phyloP scores from a whole-genome alignment of 2,113 vertebrate species.

The Jacana jacana region DNA sequence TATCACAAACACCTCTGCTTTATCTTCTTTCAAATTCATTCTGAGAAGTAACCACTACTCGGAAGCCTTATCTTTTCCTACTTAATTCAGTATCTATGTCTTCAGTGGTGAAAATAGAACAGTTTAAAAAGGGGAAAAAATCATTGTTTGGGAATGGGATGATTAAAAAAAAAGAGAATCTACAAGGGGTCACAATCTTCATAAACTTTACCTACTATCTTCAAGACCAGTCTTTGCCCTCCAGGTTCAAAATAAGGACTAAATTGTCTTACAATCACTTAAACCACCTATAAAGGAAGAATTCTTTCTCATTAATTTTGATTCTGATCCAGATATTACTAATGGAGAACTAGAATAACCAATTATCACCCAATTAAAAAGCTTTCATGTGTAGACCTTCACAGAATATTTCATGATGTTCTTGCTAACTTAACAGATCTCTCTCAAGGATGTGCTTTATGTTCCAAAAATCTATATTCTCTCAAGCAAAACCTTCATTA shows the following conservation, averaged over 20 bases:
- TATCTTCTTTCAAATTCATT: not conserved
- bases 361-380: slow-evolving; percentile 38
- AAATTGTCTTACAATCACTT: not conserved
- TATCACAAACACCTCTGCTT: not conserved
- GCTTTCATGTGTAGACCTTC: not conserved
- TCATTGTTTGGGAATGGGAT: not conserved
- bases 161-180: not conserved
- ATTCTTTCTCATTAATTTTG: not conserved
- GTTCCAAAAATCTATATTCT: slow-evolving; percentile 3
- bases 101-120: not conserved
- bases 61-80: not conserved
- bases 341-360: not conserved
- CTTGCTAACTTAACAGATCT: not conserved
- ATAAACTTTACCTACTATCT: not conserved
- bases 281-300: not conserved
- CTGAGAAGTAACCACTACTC: not conserved
- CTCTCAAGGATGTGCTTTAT: slow-evolving; percentile 15
- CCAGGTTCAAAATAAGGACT: not conserved
- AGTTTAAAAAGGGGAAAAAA: not conserved
- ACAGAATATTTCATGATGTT: not conserved
- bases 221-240: not conserved
- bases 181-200: not conserved
- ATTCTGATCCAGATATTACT: not conserved
- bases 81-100: not conserved
- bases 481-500: not conserved